Evolutionary conservation across 2,888 invertebrate genomes (phyloP), one percentile per base, ranked within the genome.

Genomic region (Pachydiplax longipennis): DNA sequence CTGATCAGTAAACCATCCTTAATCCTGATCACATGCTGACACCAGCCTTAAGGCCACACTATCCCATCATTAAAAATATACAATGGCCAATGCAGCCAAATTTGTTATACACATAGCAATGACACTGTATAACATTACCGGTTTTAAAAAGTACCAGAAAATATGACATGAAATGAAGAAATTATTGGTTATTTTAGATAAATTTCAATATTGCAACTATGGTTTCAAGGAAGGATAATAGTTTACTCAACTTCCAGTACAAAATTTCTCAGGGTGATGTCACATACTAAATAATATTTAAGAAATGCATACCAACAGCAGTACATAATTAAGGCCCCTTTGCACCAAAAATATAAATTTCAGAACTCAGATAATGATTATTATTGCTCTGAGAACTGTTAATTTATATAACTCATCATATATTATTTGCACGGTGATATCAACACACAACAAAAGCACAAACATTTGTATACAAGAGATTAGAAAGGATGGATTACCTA

Each of bases 251-350:
- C 87, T 61, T 87, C 87, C 87, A 87, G 87, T 87, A 87, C 87
- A 87, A 87, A 87, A 87, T 87, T 87, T 87, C 18, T 87, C 87
- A 87, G 61, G 87, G 61, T 65, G 87, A 87, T 87, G 87, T 87
- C 87, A 87, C 65, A 87, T 87, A 40, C 12, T 61, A 87, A 87
- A 87, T 87, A 61, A 87, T 87, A 87, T 87, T 87, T 53, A 90
- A 90, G 81, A 90, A 90, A 90, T 90, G 81, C 80, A 90, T 81
- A 80, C 90, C 80, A 80, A 81, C 90, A 81, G 80, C 81, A 90
- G 80, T 81, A 90, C 61, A 81, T 90, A 90, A 90, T 90, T 90
- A 90, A 90, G 90, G 90, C 90, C 90, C 90, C 90, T 90, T 90
- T 90, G 80, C 80, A 90, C 90, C 81, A 90, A 81, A 90, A 81